phyloP scores from a whole-genome alignment of 1,140 invertebrate species.

The Panagrolaimus sp. region DNA sequence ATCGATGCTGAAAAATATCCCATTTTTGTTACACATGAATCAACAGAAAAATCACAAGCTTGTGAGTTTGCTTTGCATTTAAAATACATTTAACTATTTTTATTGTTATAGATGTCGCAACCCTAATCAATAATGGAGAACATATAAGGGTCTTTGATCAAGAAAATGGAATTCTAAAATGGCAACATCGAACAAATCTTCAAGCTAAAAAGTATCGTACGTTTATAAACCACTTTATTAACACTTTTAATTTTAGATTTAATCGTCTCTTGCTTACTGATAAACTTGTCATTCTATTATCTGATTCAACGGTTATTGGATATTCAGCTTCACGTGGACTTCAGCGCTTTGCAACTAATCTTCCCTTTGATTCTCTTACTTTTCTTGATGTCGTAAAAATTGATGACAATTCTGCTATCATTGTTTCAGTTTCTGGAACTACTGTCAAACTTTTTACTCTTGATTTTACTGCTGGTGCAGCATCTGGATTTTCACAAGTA shows the following conservation, averaged over 20 bases:
- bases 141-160: slow-evolving; percentile 35
- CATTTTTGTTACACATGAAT: slow-evolving; percentile 3
- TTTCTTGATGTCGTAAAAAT: background rate
- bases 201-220: background rate
- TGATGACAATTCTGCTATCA: background rate
- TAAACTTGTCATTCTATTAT: background rate
- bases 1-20: background rate
- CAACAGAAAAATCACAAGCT: slow-evolving; percentile 17
- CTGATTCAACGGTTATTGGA: background rate
- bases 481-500: too few species aligned
- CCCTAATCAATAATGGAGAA: slow-evolving; percentile 31
- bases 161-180: slow-evolving; percentile 30
- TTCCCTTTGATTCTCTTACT: background rate
- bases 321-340: background rate
- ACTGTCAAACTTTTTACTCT: too few species aligned
- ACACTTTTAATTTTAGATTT: background rate
- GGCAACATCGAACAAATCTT: slow-evolving; percentile 14
- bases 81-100: background rate
- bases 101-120: slow-evolving; percentile 23
- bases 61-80: background rate
- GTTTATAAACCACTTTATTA: background rate
- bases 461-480: too few species aligned
- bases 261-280: background rate
- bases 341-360: background rate
- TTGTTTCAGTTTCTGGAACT: too few species aligned